Conservation (phyloP, 2,113 vertebrate genomes). For the Boulengerochromis microlepis region DNA sequence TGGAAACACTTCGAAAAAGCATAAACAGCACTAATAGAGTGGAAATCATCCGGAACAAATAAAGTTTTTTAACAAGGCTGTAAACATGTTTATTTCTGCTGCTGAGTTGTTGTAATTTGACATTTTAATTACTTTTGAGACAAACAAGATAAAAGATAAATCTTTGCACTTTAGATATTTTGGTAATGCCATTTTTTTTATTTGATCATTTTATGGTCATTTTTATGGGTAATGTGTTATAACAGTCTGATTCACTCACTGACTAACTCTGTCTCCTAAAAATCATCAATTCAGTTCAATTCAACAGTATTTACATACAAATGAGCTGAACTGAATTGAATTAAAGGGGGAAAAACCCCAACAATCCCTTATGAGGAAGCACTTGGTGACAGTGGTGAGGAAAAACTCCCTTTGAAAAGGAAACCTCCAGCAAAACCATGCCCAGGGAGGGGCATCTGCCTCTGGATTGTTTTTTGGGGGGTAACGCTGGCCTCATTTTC, state of each 20-base stretch:
- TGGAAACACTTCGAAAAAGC: neutral
- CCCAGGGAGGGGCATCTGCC: neutral
- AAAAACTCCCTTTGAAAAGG: neutral
- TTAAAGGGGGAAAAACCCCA: accelerated
- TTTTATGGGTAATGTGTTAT: too few species aligned
- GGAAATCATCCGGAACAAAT: neutral
- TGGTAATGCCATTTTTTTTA: too few species aligned
- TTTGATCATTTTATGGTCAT: too few species aligned
- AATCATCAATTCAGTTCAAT: too few species aligned
- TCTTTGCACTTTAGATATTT: too few species aligned
- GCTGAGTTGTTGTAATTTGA: neutral
- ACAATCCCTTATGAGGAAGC: neutral
- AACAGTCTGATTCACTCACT: too few species aligned
- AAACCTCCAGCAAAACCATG: neutral
- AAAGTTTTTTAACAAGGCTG: neutral
- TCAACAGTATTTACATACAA: neutral
- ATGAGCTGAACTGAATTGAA: neutral
- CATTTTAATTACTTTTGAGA: neutral
- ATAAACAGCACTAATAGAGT: neutral
- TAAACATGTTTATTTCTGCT: neutral
- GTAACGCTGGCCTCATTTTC: neutral
- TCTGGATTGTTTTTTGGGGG: neutral
- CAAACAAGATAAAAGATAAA: too few species aligned
- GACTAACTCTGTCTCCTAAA: too few species aligned
- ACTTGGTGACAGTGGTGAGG: neutral